Evolutionary conservation across 1,140 invertebrate species (phyloP).

Genomic region (Leptoteleia sp.): DNA sequence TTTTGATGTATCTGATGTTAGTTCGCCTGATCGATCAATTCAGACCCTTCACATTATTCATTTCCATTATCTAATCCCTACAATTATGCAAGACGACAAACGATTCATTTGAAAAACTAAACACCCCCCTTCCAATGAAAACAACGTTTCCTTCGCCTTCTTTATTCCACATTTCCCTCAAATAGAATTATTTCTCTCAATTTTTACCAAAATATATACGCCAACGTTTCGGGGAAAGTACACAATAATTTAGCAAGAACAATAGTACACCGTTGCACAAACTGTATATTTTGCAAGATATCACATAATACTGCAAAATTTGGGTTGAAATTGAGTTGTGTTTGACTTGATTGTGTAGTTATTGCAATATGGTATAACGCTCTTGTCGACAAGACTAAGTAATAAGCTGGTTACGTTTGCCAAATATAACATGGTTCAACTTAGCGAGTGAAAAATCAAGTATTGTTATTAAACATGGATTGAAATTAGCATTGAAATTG

Average conservation of each 20-base stretch:
- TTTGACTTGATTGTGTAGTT: conserved; percentile 64
- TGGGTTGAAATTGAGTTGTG: conserved; percentile 53
- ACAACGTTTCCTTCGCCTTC: conserved; percentile 5
- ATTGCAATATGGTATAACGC: conserved; percentile 51
- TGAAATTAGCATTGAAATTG: not conserved
- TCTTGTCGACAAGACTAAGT: conserved; percentile 44
- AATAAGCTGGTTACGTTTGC: conserved; percentile 37
- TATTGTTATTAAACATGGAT: conserved; percentile 11
- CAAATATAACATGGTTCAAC: conserved; percentile 28
- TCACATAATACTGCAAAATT: conserved; percentile 48
- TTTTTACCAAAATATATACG: not conserved
- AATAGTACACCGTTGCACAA: conserved; percentile 39
- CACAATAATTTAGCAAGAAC: conserved; percentile 41
- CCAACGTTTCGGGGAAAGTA: conserved; percentile 17
- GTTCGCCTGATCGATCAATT: conserved; percentile 25
- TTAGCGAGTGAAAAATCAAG: conserved; percentile 43
- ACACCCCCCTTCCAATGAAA: too few relatives aligned
- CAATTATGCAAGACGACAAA: conserved; percentile 9
- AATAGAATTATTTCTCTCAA: too few relatives aligned
- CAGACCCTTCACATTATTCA: conserved; percentile 10
- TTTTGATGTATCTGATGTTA: conserved; percentile 43
- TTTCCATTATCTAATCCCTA: conserved; percentile 25
- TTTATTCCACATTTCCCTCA: too few relatives aligned
- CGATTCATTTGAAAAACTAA: not conserved
- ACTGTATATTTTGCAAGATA: conserved; percentile 51